Base-by-base conservation (phyloP, 2,113 vertebrate species). In the Corythaeola cristata region DNA sequence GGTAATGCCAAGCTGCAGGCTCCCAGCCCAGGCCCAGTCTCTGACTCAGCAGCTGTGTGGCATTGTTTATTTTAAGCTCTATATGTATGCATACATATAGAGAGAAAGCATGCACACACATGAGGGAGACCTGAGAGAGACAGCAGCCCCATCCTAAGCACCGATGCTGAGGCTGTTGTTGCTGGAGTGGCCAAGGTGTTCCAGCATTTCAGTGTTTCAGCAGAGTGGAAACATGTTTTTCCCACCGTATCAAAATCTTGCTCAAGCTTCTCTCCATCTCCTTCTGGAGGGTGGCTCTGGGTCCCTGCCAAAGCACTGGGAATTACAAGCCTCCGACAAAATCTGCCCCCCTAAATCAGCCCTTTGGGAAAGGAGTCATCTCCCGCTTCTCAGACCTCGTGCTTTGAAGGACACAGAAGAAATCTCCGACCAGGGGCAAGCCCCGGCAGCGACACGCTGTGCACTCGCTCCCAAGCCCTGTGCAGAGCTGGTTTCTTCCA, bases 1-100 rank as follows among this genome's bases (percentile, higher is more conserved):
- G 67, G 88, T 49, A 73, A 76, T 67, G 90, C 85, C 92, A 94
- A 92, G 49, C 67, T 88, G 67, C 1, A 20, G 85, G 52, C 20
- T 92, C 28, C 12, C 0, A 0, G 52, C 49, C 4, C 19, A 27
- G 37, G 50, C 67, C 67, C 59, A 52, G 64, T 8, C 37, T 44
- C 95, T 94, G 90, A 91, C 78, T 91, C 81, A 91, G 92, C 75
- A 93, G 66, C 90, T 60, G 19, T 49, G 71, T 39, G 82, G 79
- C 75, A 68, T 21, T 82, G 47, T 71, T 85, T 87, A 68, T 89
- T 91, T 92, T 88, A 78, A 85, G 66, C 39, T 63, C 41, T 63
- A 78, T 18, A 4, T n/a, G 27, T 39, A 19, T 64, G 9, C 33
- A 27, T 37, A 18, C 39, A 47, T 7, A 33, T 2, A 66, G 15